Evolutionary conservation across 2,797 vertebrate species (phyloP).

Genomic region (Australoheros facetus): DNA sequence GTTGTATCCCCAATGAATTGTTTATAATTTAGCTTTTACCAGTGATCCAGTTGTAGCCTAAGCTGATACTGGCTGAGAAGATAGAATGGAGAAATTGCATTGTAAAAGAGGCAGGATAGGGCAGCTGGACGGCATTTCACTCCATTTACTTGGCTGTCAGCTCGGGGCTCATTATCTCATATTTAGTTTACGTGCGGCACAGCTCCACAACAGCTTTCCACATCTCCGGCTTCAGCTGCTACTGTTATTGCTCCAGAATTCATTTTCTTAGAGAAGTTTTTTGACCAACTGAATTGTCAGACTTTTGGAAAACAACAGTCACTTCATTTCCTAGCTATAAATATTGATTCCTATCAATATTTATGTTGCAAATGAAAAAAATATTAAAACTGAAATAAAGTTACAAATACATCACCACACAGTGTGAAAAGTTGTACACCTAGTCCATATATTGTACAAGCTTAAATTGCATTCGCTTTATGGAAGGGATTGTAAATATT

Average conservation of each 20-base stretch:
- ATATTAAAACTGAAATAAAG: slow-evolving; percentile 6
- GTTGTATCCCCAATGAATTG: background rate
- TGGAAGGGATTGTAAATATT: background rate
- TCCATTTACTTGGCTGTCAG: slow-evolving; percentile 47
- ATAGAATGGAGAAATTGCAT: slow-evolving; percentile 21
- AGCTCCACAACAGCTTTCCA: slow-evolving; percentile 23
- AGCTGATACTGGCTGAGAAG: background rate
- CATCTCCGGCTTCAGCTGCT: background rate
- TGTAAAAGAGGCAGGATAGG: slow-evolving; percentile 34
- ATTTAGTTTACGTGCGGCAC: slow-evolving; percentile 28
- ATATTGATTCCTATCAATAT: background rate
- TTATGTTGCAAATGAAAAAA: slow-evolving; percentile 5
- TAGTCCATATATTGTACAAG: background rate
- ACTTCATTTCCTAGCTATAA: slow-evolving; percentile 1
- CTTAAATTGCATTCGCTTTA: background rate
- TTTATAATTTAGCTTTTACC: slow-evolving; percentile 33
- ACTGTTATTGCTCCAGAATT: slow-evolving; percentile 21
- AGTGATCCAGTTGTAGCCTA: slow-evolving; percentile 23
- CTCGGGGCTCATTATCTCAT: slow-evolving; percentile 49
- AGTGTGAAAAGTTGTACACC: background rate
- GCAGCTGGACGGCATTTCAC: slow-evolving; percentile 44
- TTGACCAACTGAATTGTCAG: background rate
- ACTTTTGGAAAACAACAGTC: slow-evolving; percentile 11
- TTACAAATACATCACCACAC: background rate
- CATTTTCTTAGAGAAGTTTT: slow-evolving; percentile 32